Evolutionary conservation across 1,140 invertebrate species (phyloP).

Genomic region (Riptortus pedestris): DNA sequence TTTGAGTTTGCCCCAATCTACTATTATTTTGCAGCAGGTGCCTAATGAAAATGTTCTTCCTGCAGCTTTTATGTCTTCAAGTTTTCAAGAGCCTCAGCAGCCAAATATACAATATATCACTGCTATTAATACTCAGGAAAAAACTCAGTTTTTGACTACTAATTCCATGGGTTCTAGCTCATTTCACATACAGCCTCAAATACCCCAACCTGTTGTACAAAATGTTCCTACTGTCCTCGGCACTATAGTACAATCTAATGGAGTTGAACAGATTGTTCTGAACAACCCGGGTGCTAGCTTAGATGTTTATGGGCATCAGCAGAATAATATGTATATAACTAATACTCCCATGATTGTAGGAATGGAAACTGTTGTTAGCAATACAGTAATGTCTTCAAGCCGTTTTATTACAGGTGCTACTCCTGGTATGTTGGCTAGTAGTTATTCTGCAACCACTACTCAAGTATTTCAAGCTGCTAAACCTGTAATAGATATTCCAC

Average conservation of each 20-base stretch:
- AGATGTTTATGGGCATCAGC: slow-evolving; percentile 47
- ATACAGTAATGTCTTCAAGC: slow-evolving; percentile 73
- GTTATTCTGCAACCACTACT: slow-evolving; percentile 66
- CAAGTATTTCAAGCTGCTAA: slow-evolving; percentile 73
- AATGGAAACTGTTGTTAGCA: slow-evolving; percentile 71
- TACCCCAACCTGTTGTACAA: slow-evolving; percentile 39
- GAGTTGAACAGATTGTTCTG: slow-evolving; percentile 49
- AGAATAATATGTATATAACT: slow-evolving; percentile 41
- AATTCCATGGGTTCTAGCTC: slow-evolving; percentile 40
- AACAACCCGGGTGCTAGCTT: slow-evolving; percentile 47
- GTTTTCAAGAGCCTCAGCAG: slow-evolving; percentile 52
- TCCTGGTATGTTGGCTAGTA: slow-evolving; percentile 62
- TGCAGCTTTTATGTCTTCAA: slow-evolving; percentile 49
- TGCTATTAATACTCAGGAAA: slow-evolving; percentile 51
- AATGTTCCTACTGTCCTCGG: slow-evolving; percentile 50
- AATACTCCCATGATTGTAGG: slow-evolving; percentile 68
- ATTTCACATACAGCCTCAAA: slow-evolving; percentile 37
- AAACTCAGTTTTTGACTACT: slow-evolving; percentile 40
- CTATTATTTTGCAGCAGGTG: slow-evolving; percentile 55
- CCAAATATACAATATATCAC: slow-evolving; percentile 59
- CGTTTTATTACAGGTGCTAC: slow-evolving; percentile 64
- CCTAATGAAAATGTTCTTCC: slow-evolving; percentile 51
- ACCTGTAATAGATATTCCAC: slow-evolving; percentile 52
- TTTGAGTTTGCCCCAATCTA: slow-evolving; percentile 36
- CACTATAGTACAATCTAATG: slow-evolving; percentile 51